Base-by-base conservation (phyloP, 2,113 vertebrate species). In the Sminthopsis crassicaudata region DNA sequence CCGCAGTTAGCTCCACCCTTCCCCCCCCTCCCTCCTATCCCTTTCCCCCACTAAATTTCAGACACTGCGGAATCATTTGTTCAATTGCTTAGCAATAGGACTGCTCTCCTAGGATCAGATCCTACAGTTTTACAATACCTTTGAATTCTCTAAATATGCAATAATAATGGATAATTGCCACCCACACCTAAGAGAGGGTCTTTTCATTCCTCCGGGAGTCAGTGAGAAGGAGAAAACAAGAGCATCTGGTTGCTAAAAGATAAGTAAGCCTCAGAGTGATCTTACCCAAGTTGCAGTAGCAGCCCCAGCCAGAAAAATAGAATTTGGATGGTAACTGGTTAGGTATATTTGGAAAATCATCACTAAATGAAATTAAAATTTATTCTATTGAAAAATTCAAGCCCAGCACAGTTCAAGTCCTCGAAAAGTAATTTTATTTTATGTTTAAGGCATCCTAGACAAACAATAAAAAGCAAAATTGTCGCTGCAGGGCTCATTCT, bases 341-440 rank as follows among this genome's bases (percentile, higher is more conserved):
- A 67, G 60, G 60, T 67, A 84, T 16, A 84, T 42, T 42, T 84
- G 36, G 67, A 84, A 84, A 84, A 84, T 84, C 36, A 42, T 42
- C n/a, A 22, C 67, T 84, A 84, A 84, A 84, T 42, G 67, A 84
- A 84, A 84, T 84, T n/a, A 84, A 84, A n/a, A 42, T 84, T 84
- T 84, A 84, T 84, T 84, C 67, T 84, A 84, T 84, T 84, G 67
- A 84, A 84, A 84, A 84, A 84, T 84, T 84, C 67, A 84, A 84
- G 42, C 67, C 22, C 19, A 84, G 67, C n/a, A 42, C 6, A 84
- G 19, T 84, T 27, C 67, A 8, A 84, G n/a, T 42, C n/a, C n/a
- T 42, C n/a, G 42, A n/a, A 23, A 42, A 42, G n/a, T 42, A 42
- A 22, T 84, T 84, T 67, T n/a, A n/a, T 36, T 84, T 26, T 42